Evolutionary conservation across 2,797 vertebrate genomes (phyloP).

Genomic region (Varecia variegata): DNA sequence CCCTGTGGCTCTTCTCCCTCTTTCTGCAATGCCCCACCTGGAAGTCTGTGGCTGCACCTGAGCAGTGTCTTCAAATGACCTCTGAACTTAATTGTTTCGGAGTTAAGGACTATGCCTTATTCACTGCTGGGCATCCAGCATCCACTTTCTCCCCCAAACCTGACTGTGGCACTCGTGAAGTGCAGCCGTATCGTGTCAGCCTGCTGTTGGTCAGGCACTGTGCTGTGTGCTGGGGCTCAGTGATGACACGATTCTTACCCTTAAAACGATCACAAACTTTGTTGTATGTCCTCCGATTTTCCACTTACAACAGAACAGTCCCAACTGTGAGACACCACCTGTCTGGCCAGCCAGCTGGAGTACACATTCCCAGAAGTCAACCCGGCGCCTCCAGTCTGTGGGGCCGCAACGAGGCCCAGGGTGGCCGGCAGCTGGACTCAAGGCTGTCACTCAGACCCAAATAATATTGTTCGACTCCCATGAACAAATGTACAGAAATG

Average conservation of each 20-base stretch:
- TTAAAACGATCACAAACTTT: background rate
- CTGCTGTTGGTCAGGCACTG: background rate
- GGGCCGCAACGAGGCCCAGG: background rate
- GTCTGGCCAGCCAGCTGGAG: no score
- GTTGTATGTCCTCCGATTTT: background rate
- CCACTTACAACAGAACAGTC: background rate
- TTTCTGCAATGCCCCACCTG: background rate
- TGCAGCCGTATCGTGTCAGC: background rate
- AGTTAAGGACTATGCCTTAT: background rate
- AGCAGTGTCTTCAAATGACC: background rate
- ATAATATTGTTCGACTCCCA: background rate
- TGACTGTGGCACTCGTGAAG: background rate
- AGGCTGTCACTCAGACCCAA: background rate
- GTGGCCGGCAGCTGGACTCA: background rate
- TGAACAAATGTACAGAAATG: background rate
- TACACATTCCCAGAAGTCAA: fast-evolving
- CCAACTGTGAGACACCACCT: background rate
- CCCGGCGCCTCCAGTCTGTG: background rate
- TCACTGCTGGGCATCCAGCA: background rate
- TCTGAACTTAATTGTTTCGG: background rate
- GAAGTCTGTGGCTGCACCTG: background rate
- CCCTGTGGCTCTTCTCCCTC: background rate
- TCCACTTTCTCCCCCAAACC: background rate
- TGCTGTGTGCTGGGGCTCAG: background rate
- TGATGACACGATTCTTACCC: background rate